phyloP scores from a whole-genome alignment of 2,113 vertebrate species.

The Lathamus discolor region DNA sequence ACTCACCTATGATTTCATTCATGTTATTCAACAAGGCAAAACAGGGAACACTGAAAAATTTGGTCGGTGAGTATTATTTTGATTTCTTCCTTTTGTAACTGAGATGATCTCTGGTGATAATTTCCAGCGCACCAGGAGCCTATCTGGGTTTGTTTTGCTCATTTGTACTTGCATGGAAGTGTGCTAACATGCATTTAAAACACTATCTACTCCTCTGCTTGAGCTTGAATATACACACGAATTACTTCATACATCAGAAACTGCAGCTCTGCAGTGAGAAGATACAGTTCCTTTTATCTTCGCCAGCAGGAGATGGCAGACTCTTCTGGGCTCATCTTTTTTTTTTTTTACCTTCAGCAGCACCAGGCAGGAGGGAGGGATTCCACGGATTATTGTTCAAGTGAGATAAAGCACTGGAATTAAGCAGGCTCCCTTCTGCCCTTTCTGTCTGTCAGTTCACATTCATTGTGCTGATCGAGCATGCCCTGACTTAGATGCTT shows the following conservation, averaged over 20 bases:
- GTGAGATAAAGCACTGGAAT: neutral
- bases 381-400: neutral
- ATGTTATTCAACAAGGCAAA: constrained; percentile 98
- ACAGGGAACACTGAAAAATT: constrained; percentile 97
- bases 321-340: neutral
- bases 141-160: neutral
- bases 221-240: neutral
- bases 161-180: neutral
- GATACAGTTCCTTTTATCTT: neutral
- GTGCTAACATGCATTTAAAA: neutral
- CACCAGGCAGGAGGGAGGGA: neutral
- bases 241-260: neutral
- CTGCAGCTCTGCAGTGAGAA: neutral
- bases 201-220: neutral
- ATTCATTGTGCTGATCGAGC: neutral
- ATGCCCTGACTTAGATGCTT: neutral
- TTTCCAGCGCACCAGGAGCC: neutral
- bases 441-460: neutral
- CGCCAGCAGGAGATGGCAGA: neutral
- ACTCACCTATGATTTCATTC: constrained; percentile 99
- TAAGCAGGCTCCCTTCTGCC: neutral
- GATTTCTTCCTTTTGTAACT: neutral
- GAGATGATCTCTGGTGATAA: neutral
- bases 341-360: neutral
- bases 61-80: constrained; percentile 82